A percentile compares a stretch with the other conserved stretches of the same genome.
phyloP scores from a whole-genome alignment of 1,140 invertebrate genomes.

The Scylla paramamosain region DNA sequence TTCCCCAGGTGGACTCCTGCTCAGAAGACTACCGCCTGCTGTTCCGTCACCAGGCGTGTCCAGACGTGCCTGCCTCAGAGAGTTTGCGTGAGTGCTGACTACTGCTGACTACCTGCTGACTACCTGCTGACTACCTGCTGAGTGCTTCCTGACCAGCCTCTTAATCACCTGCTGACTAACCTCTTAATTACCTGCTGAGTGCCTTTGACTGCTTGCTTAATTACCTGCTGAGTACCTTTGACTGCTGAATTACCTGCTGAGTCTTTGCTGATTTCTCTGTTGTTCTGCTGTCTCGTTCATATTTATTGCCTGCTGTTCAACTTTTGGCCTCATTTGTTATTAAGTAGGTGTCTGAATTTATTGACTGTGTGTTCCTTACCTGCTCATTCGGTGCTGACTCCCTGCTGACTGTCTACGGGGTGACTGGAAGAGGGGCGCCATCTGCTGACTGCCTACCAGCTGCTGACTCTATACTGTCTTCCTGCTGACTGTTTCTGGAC shows the following conservation, averaged over 20 bases:
- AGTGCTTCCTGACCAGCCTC: background rate
- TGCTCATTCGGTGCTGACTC: no score
- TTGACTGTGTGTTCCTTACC: no score
- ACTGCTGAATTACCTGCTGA: background rate
- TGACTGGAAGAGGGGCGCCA: no score
- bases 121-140: background rate
- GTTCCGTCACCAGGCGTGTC: constrained; percentile 95
- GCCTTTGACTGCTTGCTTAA: background rate
- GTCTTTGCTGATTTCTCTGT: background rate
- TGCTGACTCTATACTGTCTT: no score
- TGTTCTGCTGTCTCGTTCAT: no score
- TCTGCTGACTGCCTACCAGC: no score
- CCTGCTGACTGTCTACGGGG: no score
- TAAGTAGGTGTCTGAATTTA: no score
- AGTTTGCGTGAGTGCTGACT: constrained; percentile 60
- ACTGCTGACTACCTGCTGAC: background rate
- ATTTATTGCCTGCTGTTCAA: no score
- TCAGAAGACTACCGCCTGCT: constrained; percentile 90
- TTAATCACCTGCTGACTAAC: background rate
- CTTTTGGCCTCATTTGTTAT: no score
- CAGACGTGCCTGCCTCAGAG: constrained; percentile 84
- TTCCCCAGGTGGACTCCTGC: constrained; percentile 86
- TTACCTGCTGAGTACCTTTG: background rate
- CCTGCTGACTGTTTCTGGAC: no score
- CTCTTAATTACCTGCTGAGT: background rate